A percentile compares a stretch with the other conserved stretches of the same genome.
These are phyloP conservation scores for Eupleurogrammus muticus DNA, from an alignment of 2,797 vertebrate genomes.

Conservation along the genomic window DNA sequence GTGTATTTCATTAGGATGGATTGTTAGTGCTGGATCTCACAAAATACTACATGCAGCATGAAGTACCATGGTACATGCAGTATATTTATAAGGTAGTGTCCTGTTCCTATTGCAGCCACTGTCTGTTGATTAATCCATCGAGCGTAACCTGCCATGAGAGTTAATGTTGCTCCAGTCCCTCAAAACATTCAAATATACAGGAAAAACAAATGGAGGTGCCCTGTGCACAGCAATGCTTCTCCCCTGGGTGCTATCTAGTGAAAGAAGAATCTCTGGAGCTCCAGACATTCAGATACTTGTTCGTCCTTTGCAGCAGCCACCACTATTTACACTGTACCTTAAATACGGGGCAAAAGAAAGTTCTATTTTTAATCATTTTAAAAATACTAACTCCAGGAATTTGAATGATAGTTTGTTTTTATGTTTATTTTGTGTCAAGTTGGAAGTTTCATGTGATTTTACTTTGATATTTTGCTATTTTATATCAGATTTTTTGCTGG, in stretches of 20 bases:
- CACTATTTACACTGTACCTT: conserved; percentile 32
- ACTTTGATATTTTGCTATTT: conserved; percentile 49
- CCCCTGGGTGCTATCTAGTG: no score
- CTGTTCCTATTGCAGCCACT: conserved; percentile 4
- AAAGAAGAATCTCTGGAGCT: no score
- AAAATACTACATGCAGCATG: conserved; percentile 13
- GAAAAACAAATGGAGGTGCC: no score
- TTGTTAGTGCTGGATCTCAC: background rate
- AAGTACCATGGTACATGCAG: conserved; percentile 1
- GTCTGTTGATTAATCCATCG: background rate
- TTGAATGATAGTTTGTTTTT: conserved; percentile 34
- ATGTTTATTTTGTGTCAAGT: conserved; percentile 5
- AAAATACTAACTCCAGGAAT: conserved; percentile 44
- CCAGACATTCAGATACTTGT: conserved; percentile 17
- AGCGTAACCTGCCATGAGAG: conserved; percentile 27
- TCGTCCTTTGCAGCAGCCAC: conserved; percentile 19
- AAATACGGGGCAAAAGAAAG: conserved; percentile 14
- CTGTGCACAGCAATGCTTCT: no score
- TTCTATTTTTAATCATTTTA: conserved; percentile 19
- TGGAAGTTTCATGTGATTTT: background rate
- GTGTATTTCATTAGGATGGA: conserved; percentile 4
- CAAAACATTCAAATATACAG: no score
- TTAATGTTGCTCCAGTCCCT: conserved; percentile 14
- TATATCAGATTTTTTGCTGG: conserved; percentile 34
- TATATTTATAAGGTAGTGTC: conserved; percentile 19